phyloP scores from a whole-genome alignment of 1,140 invertebrate genomes.

The Eciton burchellii region DNA sequence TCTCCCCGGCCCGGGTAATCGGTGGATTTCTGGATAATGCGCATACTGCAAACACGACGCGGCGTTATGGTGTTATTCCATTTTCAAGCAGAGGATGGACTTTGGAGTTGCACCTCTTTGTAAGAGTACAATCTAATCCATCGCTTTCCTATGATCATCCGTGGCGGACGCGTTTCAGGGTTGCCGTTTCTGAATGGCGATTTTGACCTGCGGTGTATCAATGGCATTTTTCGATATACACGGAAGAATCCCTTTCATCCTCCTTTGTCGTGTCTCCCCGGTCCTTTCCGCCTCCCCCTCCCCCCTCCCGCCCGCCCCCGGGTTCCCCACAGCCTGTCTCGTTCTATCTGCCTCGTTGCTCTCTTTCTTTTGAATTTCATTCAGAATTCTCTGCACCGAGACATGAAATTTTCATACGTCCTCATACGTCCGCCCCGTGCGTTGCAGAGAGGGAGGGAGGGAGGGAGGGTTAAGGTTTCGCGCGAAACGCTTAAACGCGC shows the following conservation, averaged over 20 bases:
- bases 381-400: no score
- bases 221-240: slow-evolving; percentile 69
- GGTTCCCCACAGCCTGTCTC: no score
- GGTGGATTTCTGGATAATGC: slow-evolving; percentile 22
- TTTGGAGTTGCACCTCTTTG: slow-evolving; percentile 28
- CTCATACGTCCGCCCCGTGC: no score
- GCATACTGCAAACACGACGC: slow-evolving; percentile 5
- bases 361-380: neutral
- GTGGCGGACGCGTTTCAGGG: slow-evolving; percentile 60
- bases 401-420: no score
- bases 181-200: slow-evolving; percentile 68
- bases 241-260: slow-evolving; percentile 28
- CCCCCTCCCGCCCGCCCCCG: no score
- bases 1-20: no score
- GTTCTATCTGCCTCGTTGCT: neutral
- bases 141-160: slow-evolving; percentile 33
- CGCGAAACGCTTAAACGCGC: no score
- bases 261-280: slow-evolving; percentile 15
- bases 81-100: slow-evolving; percentile 17
- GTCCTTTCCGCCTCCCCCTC: neutral
- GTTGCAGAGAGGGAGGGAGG: no score
- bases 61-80: neutral
- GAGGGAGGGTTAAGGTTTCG: no score
- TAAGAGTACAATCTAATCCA: slow-evolving; percentile 44
- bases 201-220: slow-evolving; percentile 65